Evolutionary conservation across 2,888 invertebrate species (phyloP), one percentile per base, ranked within the genome.

Genomic region (Leucophenga montana): DNA sequence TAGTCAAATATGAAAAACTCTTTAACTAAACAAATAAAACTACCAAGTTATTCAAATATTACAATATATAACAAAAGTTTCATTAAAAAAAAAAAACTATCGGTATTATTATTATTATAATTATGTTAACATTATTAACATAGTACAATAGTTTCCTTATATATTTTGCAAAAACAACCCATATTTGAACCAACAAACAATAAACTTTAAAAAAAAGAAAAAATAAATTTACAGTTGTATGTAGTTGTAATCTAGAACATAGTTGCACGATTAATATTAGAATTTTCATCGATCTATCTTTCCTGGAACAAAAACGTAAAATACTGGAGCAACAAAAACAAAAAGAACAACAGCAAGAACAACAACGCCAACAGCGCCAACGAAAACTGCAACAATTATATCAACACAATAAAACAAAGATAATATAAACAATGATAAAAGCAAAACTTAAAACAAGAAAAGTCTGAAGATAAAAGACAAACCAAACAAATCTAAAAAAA

Each of bases 201-300:
- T 65, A 75, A 67, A 72, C 68, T 68, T 73, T 6, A 20, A 44
- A 44, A 18, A 53, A 54, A 8, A 31, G 27, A 53, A 13, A n/a
- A 16, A 14, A 50, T 16, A 5, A 44, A 39, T 54, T 71, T 61
- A 67, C 22, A 68, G 69, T 56, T 56, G 4, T 27, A 22, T 11
- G 31, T 31, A 66, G 39, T 66, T 68, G 67, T 73, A 75, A 77
- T 84, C 75, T 79, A 85, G 85, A 87, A 88, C 79, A 79, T 83
- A 85, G 86, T 86, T 88, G 86, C 88, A 89, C 85, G 87, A 89
- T 88, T 88, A 89, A 88, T 88, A 79, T 88, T 88, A 93, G 94
- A 92, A 93, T 94, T 92, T 94, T 94, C 92, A 93, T 94, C 92
- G 93, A 94, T 92, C 92, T 94, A 88, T 93, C 94, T 92, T 93